Base-by-base conservation (phyloP, 2,113 vertebrate genomes). In the Oncorhynchus clarkii region DNA sequence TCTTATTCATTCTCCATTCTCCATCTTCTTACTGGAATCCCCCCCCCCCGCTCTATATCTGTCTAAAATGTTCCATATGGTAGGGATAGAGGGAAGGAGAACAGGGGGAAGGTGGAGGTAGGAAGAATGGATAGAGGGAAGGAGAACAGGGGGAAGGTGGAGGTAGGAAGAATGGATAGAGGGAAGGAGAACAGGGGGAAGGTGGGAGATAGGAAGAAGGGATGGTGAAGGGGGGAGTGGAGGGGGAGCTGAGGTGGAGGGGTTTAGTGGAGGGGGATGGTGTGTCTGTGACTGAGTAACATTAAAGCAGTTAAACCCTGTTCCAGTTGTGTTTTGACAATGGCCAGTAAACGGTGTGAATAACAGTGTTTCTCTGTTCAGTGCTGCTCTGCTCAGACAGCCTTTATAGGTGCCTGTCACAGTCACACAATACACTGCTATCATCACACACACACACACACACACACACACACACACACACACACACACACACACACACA, bases 271-370 rank as follows among this genome's bases (percentile, higher is more conserved):
- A 27, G 3, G 45, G 72, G 71, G 26, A 24, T 71, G 27, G 54
- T 59, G 71, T 13, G 49, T 39, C 71, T 73, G 70, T 67, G 68
- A 67, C 73, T 87, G 88, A 91, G 87, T 88, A 90, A 91, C 89
- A 89, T 88, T 92, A 93, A 94, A 90, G 87, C 90, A 67, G 83
- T 91, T 92, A 93, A 93, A 93, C 91, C 91, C 89, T 84, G 16
- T 84, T 73, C 84, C 87, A 88, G 82, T 73, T 80, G 88, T 91
- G 88, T 91, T 93, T 91, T 90, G 91, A 92, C 90, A 93, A 91
- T 90, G 84, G 87, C 73, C 90, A 89, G 92, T 93, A 94, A 93
- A 93, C 91, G 89, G 90, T 89, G 91, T 92, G 93, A 94, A 94
- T 93, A 94, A 90, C 90, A 85, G 86, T 88, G 86, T 86, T 88